Percentiles rank a stretch among this genome's conserved stretches.
Conservation (phyloP, 2,888 invertebrate genomes). For the Rotaria macrura region DNA sequence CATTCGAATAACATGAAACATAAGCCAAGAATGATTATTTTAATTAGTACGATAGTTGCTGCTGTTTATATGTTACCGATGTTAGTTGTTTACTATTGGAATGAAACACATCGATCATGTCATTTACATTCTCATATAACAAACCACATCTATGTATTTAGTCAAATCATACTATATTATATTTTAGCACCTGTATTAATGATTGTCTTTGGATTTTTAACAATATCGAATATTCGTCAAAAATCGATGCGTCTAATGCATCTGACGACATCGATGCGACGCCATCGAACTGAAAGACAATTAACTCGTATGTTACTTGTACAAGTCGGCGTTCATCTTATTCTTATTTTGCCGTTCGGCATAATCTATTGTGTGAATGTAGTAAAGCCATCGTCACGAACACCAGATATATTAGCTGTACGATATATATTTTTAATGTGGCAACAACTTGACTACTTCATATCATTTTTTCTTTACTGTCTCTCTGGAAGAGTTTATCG, state of each 20-base stretch:
- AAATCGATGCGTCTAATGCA: neutral
- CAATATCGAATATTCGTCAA: neutral
- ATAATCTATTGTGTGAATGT: too few species aligned
- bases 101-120: neutral
- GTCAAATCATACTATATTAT: neutral
- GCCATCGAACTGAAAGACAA: neutral
- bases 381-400: too few species aligned
- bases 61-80: neutral
- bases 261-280: neutral
- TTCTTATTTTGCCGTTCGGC: too few species aligned
- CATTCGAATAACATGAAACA: neutral
- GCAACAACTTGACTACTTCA: too few species aligned
- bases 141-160: neutral
- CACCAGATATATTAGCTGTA: too few species aligned
- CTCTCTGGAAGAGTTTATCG: too few species aligned
- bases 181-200: neutral
- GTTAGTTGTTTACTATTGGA: neutral
- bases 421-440: too few species aligned
- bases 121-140: neutral
- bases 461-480: too few species aligned
- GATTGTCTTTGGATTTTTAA: neutral
- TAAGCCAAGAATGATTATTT: neutral
- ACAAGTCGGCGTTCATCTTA: neutral
- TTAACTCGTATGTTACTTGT: neutral
- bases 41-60: neutral